Conservation (phyloP, 2,113 vertebrate species). For the Porphyrio hochstetteri region DNA sequence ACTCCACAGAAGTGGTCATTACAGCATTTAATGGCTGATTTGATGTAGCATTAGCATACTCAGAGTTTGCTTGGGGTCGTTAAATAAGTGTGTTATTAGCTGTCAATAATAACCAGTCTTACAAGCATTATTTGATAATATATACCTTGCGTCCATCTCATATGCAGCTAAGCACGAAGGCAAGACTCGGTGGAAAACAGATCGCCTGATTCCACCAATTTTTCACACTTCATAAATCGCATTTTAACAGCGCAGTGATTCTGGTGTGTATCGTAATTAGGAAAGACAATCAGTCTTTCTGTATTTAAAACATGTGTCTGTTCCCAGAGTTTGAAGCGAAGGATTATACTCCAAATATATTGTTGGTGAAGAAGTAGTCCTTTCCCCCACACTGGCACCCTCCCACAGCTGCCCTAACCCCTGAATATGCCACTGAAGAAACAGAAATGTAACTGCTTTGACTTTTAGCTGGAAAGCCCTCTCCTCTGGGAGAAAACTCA, state of each 20-base stretch:
- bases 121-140: background rate
- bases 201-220: background rate
- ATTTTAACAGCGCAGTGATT: background rate
- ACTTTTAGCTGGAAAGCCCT: background rate
- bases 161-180: background rate
- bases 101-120: background rate
- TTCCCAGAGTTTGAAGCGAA: background rate
- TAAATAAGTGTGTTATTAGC: slow-evolving; percentile 12
- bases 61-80: background rate
- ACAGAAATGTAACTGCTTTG: background rate
- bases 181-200: background rate
- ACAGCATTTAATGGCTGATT: background rate
- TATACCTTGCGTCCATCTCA: background rate
- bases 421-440: background rate
- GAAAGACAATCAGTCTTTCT: background rate
- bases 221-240: background rate
- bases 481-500: background rate
- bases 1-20: background rate
- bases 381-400: background rate
- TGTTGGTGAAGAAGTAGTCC: background rate
- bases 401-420: rapidly evolving
- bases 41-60: background rate
- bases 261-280: background rate
- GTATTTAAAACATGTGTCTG: background rate
- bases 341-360: background rate